A percentile compares a stretch with the other conserved stretches of the same genome.
Evolutionary conservation across 2,888 invertebrate species (phyloP).

Genomic region (Trichogramma dendrolimi): DNA sequence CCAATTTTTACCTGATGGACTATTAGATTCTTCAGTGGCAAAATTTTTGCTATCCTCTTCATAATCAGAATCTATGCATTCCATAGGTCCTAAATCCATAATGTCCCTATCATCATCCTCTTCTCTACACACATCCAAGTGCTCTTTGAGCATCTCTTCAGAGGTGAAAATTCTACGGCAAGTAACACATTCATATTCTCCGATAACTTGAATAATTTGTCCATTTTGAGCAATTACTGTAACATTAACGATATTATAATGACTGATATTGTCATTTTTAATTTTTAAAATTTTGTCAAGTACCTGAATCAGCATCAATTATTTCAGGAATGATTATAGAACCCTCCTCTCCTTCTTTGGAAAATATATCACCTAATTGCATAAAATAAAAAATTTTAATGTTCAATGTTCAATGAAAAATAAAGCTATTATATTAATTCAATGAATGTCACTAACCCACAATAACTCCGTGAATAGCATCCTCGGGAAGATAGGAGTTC

Average conservation of each 20-base stretch:
- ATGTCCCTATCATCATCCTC: constrained; percentile 44
- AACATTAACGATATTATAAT: constrained; percentile 15
- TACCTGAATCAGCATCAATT: constrained; percentile 24
- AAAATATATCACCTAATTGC: not conserved
- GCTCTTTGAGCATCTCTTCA: constrained; percentile 46
- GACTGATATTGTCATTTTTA: not conserved
- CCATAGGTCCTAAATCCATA: constrained; percentile 40
- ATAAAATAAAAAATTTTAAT: constrained; percentile 3
- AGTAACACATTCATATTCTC: constrained; percentile 47
- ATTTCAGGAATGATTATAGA: constrained; percentile 28
- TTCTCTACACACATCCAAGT: constrained; percentile 46
- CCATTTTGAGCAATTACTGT: constrained; percentile 39
- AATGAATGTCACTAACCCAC: constrained; percentile 17
- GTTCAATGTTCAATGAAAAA: not conserved
- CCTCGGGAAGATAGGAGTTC: constrained; percentile 26
- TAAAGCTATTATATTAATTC: constrained; percentile 5
- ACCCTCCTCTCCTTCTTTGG: not conserved
- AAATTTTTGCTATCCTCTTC: constrained; percentile 34
- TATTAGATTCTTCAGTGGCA: constrained; percentile 34
- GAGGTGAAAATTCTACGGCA: constrained; percentile 46
- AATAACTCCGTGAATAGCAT: constrained; percentile 27
- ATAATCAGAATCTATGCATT: constrained; percentile 43
- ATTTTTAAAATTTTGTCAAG: not conserved
- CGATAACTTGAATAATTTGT: constrained; percentile 42
- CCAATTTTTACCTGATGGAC: constrained; percentile 23